Percentiles rank a stretch among this genome's conserved stretches.
phyloP scores from a whole-genome alignment of 1,140 invertebrate species.

The Drosophila punjabiensis region DNA sequence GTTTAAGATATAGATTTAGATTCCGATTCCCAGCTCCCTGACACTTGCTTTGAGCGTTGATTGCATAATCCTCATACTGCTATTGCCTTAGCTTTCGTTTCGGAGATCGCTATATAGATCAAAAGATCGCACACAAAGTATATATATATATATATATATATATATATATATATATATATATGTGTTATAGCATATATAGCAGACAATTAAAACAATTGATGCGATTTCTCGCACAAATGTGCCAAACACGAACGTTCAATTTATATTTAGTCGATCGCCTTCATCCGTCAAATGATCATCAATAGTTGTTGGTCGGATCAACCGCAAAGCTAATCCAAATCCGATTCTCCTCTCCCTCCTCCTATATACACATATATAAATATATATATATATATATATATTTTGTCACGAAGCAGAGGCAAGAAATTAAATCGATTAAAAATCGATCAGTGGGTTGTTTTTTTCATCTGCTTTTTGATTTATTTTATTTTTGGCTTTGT shows the following conservation, averaged over 20 bases:
- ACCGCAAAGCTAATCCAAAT: constrained; percentile 13
- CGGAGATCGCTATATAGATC: constrained; percentile 1
- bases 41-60: not conserved
- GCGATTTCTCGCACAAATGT: constrained; percentile 80
- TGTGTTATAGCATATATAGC: constrained; percentile 31
- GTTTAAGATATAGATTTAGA: not conserved
- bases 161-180: constrained; percentile 13
- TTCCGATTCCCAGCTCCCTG: not conserved
- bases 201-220: constrained; percentile 79
- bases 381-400: not conserved
- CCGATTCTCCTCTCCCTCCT: not conserved
- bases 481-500: not conserved
- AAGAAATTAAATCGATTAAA: constrained; percentile 41
- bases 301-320: constrained; percentile 12
- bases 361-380: not conserved
- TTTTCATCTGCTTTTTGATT: not conserved
- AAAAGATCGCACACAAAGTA: not conserved
- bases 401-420: constrained; percentile 20
- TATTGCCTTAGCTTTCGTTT: constrained; percentile 4
- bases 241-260: constrained; percentile 78
- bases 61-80: constrained; percentile 13
- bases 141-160: constrained; percentile 11
- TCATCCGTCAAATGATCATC: constrained; percentile 68
- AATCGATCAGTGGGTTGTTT: constrained; percentile 25
- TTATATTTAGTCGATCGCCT: constrained; percentile 79